Percentiles rank a stretch among this genome's conserved stretches.
These are phyloP conservation scores for Coelinius sp. DNA, from an alignment of 2,888 invertebrate genomes.

Conservation along the genomic window DNA sequence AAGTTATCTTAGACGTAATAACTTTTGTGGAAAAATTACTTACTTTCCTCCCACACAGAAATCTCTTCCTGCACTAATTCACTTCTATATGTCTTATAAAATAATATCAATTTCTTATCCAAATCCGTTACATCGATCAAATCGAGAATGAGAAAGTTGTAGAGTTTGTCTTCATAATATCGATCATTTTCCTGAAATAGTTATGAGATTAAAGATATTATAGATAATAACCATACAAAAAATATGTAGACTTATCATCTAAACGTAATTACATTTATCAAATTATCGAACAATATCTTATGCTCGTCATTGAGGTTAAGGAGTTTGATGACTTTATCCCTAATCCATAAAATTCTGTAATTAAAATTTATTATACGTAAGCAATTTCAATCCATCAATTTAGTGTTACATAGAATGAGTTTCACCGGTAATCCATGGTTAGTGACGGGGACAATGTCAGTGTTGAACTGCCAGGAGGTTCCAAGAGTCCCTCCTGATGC, in stretches of 20 bases:
- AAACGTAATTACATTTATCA: conserved; percentile 60
- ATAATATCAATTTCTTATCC: conserved; percentile 76
- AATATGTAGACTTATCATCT: neutral
- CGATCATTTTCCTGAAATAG: conserved; percentile 67
- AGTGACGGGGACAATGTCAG: conserved; percentile 40
- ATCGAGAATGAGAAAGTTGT: conserved; percentile 74
- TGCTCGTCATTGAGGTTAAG: conserved; percentile 71
- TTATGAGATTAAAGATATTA: conserved; percentile 26
- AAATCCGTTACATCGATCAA: conserved; percentile 70
- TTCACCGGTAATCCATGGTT: conserved; percentile 48
- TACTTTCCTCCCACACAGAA: conserved; percentile 81
- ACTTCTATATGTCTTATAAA: conserved; percentile 81
- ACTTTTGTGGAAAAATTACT: conserved; percentile 56
- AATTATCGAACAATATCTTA: conserved; percentile 57
- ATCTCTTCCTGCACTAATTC: conserved; percentile 84
- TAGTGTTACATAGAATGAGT: neutral
- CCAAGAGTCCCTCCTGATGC: conserved; percentile 15
- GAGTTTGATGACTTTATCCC: conserved; percentile 75
- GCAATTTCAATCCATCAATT: neutral
- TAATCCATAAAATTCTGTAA: conserved; percentile 79
- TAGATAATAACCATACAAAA: neutral
- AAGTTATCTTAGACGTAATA: neutral
- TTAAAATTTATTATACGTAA: neutral
- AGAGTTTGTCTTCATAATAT: conserved; percentile 73
- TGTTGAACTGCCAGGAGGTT: neutral